These are phyloP conservation scores for Sebastes itinus DNA, from an alignment of 2,797 vertebrate genomes.

Conservation along the genomic window DNA sequence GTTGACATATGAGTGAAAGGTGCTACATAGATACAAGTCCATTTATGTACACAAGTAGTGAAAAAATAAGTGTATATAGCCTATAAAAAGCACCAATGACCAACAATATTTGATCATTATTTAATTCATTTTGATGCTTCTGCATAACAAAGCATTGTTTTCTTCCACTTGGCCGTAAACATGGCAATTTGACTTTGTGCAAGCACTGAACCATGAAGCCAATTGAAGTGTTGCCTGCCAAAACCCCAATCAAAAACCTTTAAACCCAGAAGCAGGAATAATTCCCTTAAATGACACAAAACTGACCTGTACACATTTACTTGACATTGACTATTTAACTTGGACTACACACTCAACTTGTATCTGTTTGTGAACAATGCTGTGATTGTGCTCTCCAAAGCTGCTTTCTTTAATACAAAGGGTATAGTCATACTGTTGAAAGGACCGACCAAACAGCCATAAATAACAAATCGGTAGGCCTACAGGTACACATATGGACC, in stretches of 20 bases:
- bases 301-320: background rate
- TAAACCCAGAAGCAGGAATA: background rate
- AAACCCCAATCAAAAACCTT: constrained; percentile 5
- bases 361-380: background rate
- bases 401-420: background rate
- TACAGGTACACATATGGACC: background rate
- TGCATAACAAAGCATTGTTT: background rate
- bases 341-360: background rate
- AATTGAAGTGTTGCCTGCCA: background rate
- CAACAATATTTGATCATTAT: background rate
- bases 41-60: too few relatives aligned
- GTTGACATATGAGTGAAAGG: too few relatives aligned
- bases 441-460: background rate
- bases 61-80: too few relatives aligned
- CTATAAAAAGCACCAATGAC: too few relatives aligned
- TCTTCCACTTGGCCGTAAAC: background rate
- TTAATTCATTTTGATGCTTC: background rate
- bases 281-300: constrained; percentile 8
- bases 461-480: background rate
- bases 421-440: background rate
- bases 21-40: too few relatives aligned
- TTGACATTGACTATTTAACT: background rate
- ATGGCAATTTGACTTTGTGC: background rate
- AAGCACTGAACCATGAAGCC: constrained; percentile 1
- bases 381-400: background rate